Evolutionary conservation across 2,888 invertebrate species (phyloP), one percentile per base, ranked within the genome.

Genomic region (Dryococelus australis): DNA sequence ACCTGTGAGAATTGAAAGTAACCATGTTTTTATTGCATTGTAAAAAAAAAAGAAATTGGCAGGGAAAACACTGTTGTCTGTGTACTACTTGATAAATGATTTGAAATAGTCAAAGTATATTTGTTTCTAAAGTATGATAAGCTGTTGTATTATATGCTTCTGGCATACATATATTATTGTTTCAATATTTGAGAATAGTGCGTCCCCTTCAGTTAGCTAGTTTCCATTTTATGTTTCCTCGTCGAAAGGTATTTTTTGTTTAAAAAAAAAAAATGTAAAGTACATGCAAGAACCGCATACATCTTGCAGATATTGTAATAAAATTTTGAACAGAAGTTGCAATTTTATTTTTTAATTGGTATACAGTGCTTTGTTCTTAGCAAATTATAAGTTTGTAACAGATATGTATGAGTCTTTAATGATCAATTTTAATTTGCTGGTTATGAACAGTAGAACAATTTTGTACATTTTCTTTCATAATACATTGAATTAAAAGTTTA

Each of bases 391-490:
- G 65, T 65, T 65, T 65, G 24, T 65, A 24, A 24, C 65, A 65
- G 0, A 65, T 65, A 5, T 65, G 65, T 65, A 65, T 16, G 24
- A 65, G n/a, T 65, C n/a, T 65, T 65, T 65, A 8, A 65, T 8
- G 20, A 65, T n/a, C 0, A 65, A 65, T 8, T 65, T 65, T 10
- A 65, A 24, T 65, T 65, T 65, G 65, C 65, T 65, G 65, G 24
- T 65, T 65, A 65, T 24, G 65, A 65, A 65, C 8, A 20, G 24
- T 65, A n/a, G 20, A 65, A 24, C 65, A 8, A 8, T 65, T 65
- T 65, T 65, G 65, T 65, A 65, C 20, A 65, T 65, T 65, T 65
- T 65, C n/a, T 65, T 65, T 65, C 65, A 24, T 65, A 65, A 65
- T 65, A n/a, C 65, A 65, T 8, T 65, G 65, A 65, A 16, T 65